A percentile compares a stretch with the other conserved stretches of the same genome.
These are phyloP conservation scores for Argyra leucocephala DNA, from an alignment of 2,888 invertebrate genomes.

Conservation along the genomic window DNA sequence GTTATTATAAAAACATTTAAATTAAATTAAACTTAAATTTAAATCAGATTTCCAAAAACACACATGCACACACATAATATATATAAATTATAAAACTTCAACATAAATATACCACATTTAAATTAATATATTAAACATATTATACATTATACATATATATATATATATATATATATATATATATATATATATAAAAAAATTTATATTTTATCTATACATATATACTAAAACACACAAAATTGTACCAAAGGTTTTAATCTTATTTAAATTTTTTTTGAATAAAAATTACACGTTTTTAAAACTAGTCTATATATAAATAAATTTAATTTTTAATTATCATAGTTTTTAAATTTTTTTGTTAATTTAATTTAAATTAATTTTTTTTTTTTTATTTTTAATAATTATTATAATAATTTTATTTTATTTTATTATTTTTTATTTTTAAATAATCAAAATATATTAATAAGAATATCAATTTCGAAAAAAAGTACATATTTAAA, in stretches of 20 bases:
- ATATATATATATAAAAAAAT: constrained; percentile 25
- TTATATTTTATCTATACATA: neutral
- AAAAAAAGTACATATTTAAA: neutral
- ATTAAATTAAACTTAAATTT: too few species aligned
- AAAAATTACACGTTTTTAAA: neutral
- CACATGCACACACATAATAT: constrained; percentile 13
- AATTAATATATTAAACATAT: constrained; percentile 15
- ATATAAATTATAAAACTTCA: too few species aligned
- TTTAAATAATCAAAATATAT: constrained; percentile 2
- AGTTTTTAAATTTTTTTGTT: neutral
- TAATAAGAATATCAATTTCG: neutral
- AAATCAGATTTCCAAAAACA: too few species aligned
- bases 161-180: constrained; percentile 25
- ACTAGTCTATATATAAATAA: neutral
- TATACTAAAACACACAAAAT: neutral
- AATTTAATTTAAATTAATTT: neutral
- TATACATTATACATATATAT: neutral
- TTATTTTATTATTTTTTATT: neutral
- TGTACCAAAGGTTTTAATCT: neutral
- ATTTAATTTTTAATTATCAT: neutral
- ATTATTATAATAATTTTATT: neutral
- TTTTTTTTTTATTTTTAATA: neutral
- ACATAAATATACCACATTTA: too few species aligned
- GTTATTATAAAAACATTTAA: too few species aligned
- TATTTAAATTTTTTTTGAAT: neutral